phyloP scores from a whole-genome alignment of 2,797 vertebrate species.

The Falco biarmicus region DNA sequence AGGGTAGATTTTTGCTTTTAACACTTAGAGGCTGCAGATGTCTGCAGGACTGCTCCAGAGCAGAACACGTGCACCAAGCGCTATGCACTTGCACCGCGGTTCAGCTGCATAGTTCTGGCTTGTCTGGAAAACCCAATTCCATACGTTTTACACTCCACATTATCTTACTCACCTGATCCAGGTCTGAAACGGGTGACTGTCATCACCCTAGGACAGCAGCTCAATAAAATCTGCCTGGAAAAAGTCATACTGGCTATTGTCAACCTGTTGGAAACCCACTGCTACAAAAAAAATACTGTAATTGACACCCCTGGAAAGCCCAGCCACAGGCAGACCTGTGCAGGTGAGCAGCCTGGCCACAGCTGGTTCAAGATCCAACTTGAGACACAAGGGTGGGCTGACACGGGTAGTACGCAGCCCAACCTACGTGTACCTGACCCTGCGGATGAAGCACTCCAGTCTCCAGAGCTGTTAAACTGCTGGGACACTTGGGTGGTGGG shows the following conservation, averaged over 20 bases:
- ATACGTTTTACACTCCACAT: not conserved
- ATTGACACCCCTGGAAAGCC: not conserved
- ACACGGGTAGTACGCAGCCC: not conserved
- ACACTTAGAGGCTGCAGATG: not conserved
- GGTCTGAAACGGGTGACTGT: not conserved
- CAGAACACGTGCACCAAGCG: fast-evolving
- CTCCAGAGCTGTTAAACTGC: not conserved
- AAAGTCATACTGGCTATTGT: not conserved
- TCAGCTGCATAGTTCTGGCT: not conserved
- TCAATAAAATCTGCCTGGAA: not conserved
- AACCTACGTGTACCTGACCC: not conserved
- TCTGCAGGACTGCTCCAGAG: not conserved
- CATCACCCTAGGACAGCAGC: not conserved
- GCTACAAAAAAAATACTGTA: not conserved
- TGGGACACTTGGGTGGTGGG: not conserved
- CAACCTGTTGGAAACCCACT: not conserved
- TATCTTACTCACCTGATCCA: not conserved
- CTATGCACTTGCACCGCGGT: not conserved
- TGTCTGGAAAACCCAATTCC: not conserved
- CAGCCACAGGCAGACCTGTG: not conserved
- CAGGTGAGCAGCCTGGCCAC: not conserved
- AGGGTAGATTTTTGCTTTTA: not conserved
- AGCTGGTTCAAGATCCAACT: not conserved
- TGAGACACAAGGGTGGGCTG: not conserved
- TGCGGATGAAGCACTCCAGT: not conserved